Evolutionary conservation across 2,797 vertebrate species (phyloP), one percentile per base, ranked within the genome.

Genomic region (Eleutherodactylus coqui): DNA sequence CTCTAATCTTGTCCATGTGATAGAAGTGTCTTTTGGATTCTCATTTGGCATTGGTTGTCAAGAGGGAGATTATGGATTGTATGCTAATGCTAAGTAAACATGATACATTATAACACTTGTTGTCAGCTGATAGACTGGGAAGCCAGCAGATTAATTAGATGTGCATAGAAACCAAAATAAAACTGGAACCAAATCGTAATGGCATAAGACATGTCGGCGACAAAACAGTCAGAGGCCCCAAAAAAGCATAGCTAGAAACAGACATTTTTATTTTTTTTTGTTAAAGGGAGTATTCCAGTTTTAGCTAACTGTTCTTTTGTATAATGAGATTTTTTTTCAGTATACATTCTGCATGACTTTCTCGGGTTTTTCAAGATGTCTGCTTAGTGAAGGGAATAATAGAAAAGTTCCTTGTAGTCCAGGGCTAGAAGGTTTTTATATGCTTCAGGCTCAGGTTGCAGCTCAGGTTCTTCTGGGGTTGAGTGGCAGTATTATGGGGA

Each of bases 11-110:
- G 55, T 41, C 51, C 34, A 60, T 27, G 34, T 79, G 24, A 53
- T 60, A 79, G 38, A 43, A 60, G 55, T 64, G 38, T 45, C 55
- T 34, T n/a, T 19, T 45, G 58, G 58, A 38, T 79, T 43, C 41
- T 43, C 38, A 79, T 64, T 79, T 79, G 58, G 78, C 77, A 79
- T 43, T 29, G 38, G 14, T 38, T 17, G 19, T 38, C 75, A 77
- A 7, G 5, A 17, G 3, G 16, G 78, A 32, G 41, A 21, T 7
- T 43, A 45, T 11, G 55, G 36, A 62, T 10, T 60, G 13, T 27
- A 27, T 3, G 51, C 32, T n/a, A 81, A 81, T 21, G 19, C 43
- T 80, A 80, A 60, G n/a, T 43, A 81, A 81, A 81, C 60, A 69
- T 81, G 60, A 69, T 36, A 51, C 36, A 45, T 27, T 60, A 49